Base-by-base conservation (phyloP, 2,888 invertebrate genomes). In the Folsomia candida region DNA sequence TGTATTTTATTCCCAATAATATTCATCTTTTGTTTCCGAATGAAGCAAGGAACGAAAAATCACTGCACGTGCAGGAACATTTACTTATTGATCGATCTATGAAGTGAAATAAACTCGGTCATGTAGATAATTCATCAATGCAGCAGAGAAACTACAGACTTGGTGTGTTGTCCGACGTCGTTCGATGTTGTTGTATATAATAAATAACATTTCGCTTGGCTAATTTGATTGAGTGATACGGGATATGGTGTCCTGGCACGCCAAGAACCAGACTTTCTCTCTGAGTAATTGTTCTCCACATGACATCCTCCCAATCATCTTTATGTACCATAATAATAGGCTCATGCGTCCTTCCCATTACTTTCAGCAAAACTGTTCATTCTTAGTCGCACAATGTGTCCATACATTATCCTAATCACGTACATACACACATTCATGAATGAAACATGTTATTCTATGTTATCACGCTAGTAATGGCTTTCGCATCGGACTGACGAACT, bases 181-280 rank as follows among this genome's bases (percentile, higher is more conserved):
- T 37, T 4, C 37, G 4, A 9, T 14, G 37, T 37, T 37, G 37
- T 37, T 14, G 37, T 37, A 37, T n/a, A n/a, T n/a, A n/a, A n/a
- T n/a, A n/a, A n/a, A n/a, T n/a, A n/a, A n/a, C n/a, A n/a, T 54
- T 54, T 54, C 54, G 18, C 4, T 22, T 47, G 9, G 9, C 47
- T 64, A 64, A 64, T 37, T 64, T 28, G 71, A 71, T 51, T 68
- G 54, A 37, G 71, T 68, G 58, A 29, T 71, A 26, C 67, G 62
- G 28, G 51, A 67, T 25, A 59, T 28, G 3, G 71, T 29, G 29
- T 27, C 63, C 51, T 24, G 37, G 14, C 51, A 68, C 61, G 68
- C 71, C 54, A 26, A 37, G 14, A 37, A 37, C 37, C 37, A 37
- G 37, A 9, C 37, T 37, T 4, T 47, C 18, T 18, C 4, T 4